A percentile compares a stretch with the other conserved stretches of the same genome.
Conservation (phyloP, 2,888 invertebrate species). For the Ectobius pallidus region DNA sequence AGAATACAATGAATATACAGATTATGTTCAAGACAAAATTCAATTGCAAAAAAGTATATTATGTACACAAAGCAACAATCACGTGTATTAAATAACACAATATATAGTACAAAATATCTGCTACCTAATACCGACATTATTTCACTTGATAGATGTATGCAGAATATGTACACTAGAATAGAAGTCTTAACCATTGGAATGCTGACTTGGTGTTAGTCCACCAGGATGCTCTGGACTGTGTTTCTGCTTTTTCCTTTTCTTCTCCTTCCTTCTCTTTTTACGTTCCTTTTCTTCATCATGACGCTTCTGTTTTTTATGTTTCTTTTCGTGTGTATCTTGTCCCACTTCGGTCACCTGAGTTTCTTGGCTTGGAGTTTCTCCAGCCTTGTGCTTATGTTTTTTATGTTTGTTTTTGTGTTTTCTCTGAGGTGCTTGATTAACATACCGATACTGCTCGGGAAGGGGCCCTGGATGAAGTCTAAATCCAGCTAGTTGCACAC, state of each 20-base stretch:
- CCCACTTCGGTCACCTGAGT: slow-evolving; percentile 62
- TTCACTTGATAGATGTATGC: no score
- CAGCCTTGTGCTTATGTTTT: slow-evolving; percentile 91
- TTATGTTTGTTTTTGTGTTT: slow-evolving; percentile 96
- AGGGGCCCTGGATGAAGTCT: slow-evolving; percentile 93
- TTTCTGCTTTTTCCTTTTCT: slow-evolving; percentile 93
- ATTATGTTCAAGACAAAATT: no score
- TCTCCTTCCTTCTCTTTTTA: slow-evolving; percentile 93
- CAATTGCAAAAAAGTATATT: no score
- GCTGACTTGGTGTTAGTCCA: slow-evolving; percentile 67
- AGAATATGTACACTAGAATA: slow-evolving; percentile 18
- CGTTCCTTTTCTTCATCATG: slow-evolving; percentile 94
- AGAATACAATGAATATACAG: no score
- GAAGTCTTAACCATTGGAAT: slow-evolving; percentile 53
- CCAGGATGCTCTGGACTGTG: slow-evolving; percentile 87
- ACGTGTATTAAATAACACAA: no score
- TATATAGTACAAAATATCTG: no score
- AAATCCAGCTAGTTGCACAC: slow-evolving; percentile 90
- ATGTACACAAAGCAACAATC: no score
- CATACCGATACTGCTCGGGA: slow-evolving; percentile 93
- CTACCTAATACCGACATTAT: no score
- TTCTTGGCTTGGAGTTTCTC: slow-evolving; percentile 76
- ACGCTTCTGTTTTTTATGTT: slow-evolving; percentile 92
- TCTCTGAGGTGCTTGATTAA: slow-evolving; percentile 89
- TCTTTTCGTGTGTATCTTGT: slow-evolving; percentile 89